These are phyloP conservation scores for Chionis minor DNA, from an alignment of 2,113 vertebrate genomes.

Conservation along the genomic window DNA sequence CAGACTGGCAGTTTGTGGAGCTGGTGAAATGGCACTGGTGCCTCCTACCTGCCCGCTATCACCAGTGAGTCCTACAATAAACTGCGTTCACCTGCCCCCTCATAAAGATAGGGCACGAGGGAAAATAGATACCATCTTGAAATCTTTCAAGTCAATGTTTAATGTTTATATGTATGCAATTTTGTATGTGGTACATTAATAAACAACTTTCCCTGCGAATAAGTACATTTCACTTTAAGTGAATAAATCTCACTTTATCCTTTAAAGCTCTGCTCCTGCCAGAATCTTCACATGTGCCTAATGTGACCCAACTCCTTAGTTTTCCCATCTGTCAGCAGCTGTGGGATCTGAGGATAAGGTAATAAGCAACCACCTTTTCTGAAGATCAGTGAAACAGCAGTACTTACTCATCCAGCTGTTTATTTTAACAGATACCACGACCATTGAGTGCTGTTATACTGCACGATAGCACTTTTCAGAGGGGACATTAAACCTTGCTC, in stretches of 20 bases:
- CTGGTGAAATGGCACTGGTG: neutral
- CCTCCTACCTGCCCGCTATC: neutral
- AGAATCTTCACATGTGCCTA: neutral
- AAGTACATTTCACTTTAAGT: neutral
- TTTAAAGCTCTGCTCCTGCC: neutral
- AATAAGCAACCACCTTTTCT: neutral
- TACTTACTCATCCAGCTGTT: neutral
- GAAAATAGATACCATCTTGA: neutral
- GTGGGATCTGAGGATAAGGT: neutral
- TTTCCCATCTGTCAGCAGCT: neutral
- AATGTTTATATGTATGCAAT: neutral
- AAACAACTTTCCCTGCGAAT: neutral
- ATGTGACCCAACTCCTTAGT: neutral
- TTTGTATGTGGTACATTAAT: neutral
- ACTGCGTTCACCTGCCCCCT: neutral
- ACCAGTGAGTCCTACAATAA: neutral
- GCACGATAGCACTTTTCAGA: neutral
- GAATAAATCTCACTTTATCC: neutral
- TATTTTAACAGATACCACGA: neutral
- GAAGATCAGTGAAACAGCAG: rapidly evolving
- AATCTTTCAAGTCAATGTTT: neutral
- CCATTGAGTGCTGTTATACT: neutral
- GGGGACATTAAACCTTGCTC: neutral
- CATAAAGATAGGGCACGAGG: neutral
- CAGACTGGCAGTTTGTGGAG: neutral